Evolutionary conservation across 2,888 invertebrate species (phyloP).

Genomic region (Halictus ligatus): DNA sequence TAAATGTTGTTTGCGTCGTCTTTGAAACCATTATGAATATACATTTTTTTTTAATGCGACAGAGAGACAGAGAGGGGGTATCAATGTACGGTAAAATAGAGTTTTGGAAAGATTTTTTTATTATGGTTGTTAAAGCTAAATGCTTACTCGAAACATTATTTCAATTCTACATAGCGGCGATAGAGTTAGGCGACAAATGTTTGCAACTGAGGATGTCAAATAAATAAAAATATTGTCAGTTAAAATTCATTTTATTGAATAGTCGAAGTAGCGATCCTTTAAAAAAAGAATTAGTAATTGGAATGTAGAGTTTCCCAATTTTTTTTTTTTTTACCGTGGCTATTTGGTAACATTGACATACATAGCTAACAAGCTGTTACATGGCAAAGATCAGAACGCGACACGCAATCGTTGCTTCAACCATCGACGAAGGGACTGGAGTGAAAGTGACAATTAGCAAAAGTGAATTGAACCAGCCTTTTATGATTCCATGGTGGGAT

Average conservation of each 20-base stretch:
- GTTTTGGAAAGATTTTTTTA: neutral
- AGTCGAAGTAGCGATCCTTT: neutral
- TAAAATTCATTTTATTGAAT: neutral
- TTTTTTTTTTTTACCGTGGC: too few relatives aligned
- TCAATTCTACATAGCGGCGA: neutral
- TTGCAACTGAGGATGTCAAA: neutral
- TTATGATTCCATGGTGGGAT: constrained; percentile 69
- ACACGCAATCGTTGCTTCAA: constrained; percentile 31
- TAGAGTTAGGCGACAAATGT: neutral
- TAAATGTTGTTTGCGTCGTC: neutral
- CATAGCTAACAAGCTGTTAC: neutral
- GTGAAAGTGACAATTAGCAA: constrained; percentile 81
- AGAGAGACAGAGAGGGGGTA: neutral
- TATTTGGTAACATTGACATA: neutral
- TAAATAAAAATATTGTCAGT: neutral
- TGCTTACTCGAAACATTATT: neutral
- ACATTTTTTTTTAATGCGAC: neutral
- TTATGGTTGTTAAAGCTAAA: neutral
- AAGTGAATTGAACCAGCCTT: constrained; percentile 66
- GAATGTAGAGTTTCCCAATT: too few relatives aligned
- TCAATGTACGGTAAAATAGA: neutral
- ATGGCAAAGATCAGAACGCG: constrained; percentile 19
- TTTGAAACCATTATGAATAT: neutral
- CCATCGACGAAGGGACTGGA: constrained; percentile 61
- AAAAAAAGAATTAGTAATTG: too few relatives aligned